Evolutionary conservation across 2,888 invertebrate genomes (phyloP).

Genomic region (Macrophya annulata): DNA sequence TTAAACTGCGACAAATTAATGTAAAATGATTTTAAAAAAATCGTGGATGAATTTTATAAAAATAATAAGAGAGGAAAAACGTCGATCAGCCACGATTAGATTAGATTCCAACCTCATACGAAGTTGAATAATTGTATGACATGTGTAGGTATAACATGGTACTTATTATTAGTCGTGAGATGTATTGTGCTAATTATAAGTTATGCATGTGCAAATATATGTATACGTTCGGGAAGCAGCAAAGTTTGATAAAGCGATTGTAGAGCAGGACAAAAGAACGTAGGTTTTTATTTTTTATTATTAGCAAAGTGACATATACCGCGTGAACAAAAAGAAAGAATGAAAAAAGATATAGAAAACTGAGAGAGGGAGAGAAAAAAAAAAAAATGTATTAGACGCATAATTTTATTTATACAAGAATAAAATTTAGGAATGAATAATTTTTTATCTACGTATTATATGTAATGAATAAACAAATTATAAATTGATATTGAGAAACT

Average conservation of each 20-base stretch:
- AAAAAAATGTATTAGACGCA: too few relatives aligned
- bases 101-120: too few relatives aligned
- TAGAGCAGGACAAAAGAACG: conserved; percentile 18
- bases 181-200: background rate
- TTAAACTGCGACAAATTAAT: background rate
- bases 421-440: too few relatives aligned
- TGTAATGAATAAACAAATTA: too few relatives aligned
- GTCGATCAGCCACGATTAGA: background rate
- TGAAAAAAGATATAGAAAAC: background rate
- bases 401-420: too few relatives aligned
- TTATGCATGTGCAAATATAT: background rate
- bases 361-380: too few relatives aligned
- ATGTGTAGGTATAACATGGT: background rate
- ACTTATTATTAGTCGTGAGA: background rate
- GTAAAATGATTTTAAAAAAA: background rate
- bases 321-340: background rate
- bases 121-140: background rate
- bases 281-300: background rate
- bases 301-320: conserved; percentile 6
- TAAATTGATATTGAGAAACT: too few relatives aligned
- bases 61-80: background rate
- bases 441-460: too few relatives aligned
- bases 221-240: background rate
- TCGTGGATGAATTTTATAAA: background rate
- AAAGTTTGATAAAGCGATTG: conserved; percentile 22